These are phyloP conservation scores for Sympetrum striolatum DNA, from an alignment of 2,888 invertebrate species.

Conservation along the genomic window DNA sequence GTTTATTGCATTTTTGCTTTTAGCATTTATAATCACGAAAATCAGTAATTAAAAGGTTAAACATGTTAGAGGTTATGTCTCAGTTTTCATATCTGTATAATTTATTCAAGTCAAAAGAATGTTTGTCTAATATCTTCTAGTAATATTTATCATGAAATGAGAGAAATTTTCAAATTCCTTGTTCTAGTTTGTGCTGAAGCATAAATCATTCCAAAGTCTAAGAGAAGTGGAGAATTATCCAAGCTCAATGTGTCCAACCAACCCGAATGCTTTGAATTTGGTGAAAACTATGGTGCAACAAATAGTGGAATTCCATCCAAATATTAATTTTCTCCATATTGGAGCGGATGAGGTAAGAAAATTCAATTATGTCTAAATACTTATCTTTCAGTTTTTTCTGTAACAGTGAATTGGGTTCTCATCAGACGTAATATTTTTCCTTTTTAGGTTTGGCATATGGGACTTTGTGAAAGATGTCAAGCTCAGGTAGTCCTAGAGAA, in stretches of 20 bases:
- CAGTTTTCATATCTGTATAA: too few relatives aligned
- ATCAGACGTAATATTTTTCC: background rate
- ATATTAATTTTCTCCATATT: constrained; percentile 74
- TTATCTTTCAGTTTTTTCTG: too few relatives aligned
- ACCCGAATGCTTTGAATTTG: constrained; percentile 67
- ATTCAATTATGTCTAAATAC: background rate
- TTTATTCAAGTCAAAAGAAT: background rate
- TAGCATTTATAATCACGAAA: background rate
- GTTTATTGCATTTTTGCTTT: background rate
- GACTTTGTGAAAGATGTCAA: constrained; percentile 67
- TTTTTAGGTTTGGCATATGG: constrained; percentile 75
- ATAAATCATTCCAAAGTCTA: constrained; percentile 69
- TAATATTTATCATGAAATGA: background rate
- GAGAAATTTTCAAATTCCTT: background rate
- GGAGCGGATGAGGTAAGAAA: constrained; percentile 77
- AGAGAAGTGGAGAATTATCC: constrained; percentile 73
- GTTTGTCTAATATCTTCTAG: background rate
- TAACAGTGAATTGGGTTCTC: background rate
- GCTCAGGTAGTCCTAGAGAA: constrained; percentile 59
- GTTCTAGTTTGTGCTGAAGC: constrained; percentile 74
- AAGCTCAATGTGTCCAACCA: constrained; percentile 77
- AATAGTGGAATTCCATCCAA: constrained; percentile 71
- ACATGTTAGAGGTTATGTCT: background rate
- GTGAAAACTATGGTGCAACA: constrained; percentile 76
- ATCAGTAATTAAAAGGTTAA: background rate